Conservation (phyloP, 2,888 invertebrate genomes). For the Halocaridina rubra region DNA sequence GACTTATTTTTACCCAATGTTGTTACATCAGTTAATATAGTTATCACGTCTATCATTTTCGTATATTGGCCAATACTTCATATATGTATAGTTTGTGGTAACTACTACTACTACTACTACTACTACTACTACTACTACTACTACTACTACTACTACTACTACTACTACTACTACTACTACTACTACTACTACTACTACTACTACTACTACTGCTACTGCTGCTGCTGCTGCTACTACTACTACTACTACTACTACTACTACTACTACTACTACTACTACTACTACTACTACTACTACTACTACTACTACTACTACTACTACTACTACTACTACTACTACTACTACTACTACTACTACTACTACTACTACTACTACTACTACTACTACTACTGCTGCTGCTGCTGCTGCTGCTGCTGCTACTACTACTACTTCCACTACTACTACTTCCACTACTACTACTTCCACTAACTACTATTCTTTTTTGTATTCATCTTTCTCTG, state of each 20-base stretch:
- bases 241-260: constrained; percentile 10
- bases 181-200: too few species aligned
- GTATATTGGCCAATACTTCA: too few species aligned
- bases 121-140: too few species aligned
- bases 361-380: neutral
- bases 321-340: constrained; percentile 6
- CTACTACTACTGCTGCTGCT: neutral
- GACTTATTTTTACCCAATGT: too few species aligned
- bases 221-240: too few species aligned
- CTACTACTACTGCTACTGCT: too few species aligned
- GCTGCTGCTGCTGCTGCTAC: neutral
- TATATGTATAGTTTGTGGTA: too few species aligned
- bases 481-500: neutral
- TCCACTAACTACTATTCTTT: neutral
- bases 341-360: neutral
- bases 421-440: neutral
- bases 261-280: neutral
- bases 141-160: too few species aligned
- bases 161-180: too few species aligned
- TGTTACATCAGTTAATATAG: too few species aligned
- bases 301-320: neutral
- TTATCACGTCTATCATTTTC: too few species aligned
- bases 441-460: neutral
- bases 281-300: neutral
- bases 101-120: too few species aligned